A percentile compares a stretch with the other conserved stretches of the same genome.
Conservation (phyloP, 2,797 vertebrate genomes). For the Schizothorax lantsangensis region DNA sequence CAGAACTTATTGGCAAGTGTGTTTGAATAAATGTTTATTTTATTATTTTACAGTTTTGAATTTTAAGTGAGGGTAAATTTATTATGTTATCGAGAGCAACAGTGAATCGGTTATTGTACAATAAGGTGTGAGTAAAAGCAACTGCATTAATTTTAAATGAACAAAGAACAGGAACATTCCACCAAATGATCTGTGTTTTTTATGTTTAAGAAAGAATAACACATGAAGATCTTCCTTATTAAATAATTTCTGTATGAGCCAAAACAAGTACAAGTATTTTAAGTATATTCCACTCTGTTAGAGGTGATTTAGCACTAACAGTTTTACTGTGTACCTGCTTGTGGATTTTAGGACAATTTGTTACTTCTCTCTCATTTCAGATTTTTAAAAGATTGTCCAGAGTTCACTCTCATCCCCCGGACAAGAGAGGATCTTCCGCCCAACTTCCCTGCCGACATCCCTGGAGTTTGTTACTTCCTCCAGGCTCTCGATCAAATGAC, state of each 20-base stretch:
- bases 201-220: neutral
- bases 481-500: slow-evolving; percentile 80
- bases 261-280: neutral
- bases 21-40: neutral
- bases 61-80: neutral
- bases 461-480: slow-evolving; percentile 98
- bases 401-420: slow-evolving; percentile 93
- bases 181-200: slow-evolving; percentile 7
- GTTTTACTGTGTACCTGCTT: neutral
- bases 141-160: slow-evolving; percentile 1
- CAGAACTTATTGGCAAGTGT: neutral
- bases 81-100: neutral
- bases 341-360: neutral
- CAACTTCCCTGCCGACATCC: slow-evolving; percentile 94
- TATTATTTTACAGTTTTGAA: neutral
- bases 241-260: neutral
- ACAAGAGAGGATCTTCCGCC: slow-evolving; percentile 95
- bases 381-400: slow-evolving; percentile 89
- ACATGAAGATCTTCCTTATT: neutral
- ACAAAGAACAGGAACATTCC: neutral
- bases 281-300: neutral
- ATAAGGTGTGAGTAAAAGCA: neutral
- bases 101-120: neutral
- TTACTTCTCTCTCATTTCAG: slow-evolving; percentile 80
- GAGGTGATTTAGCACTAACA: neutral